phyloP scores from a whole-genome alignment of 2,888 invertebrate genomes.

The Orthosia gothica region DNA sequence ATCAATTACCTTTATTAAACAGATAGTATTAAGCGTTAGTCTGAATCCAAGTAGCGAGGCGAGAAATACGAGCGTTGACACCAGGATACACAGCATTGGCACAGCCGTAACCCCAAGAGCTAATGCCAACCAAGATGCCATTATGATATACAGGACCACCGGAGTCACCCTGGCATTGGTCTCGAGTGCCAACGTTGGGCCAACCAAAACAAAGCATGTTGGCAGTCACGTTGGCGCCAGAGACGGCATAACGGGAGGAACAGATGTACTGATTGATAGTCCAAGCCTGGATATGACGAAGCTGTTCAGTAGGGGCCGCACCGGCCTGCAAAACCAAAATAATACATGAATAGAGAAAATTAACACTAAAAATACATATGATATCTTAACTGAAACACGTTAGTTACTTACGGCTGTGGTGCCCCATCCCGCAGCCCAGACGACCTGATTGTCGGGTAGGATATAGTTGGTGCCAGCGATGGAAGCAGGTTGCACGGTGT shows the following conservation, averaged over 20 bases:
- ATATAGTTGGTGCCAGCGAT: slow-evolving; percentile 77
- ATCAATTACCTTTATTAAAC: not conserved
- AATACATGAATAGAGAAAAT: not conserved
- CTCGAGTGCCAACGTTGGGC: slow-evolving; percentile 75
- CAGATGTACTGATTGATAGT: slow-evolving; percentile 72
- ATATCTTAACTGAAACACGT: not conserved
- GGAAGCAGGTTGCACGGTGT: slow-evolving; percentile 63
- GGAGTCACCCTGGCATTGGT: slow-evolving; percentile 78
- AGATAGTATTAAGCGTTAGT: slow-evolving; percentile 56
- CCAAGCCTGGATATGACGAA: slow-evolving; percentile 75
- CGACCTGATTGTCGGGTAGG: slow-evolving; percentile 73
- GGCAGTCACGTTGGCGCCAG: slow-evolving; percentile 69
- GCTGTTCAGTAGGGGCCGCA: slow-evolving; percentile 61
- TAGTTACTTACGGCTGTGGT: slow-evolving; percentile 71
- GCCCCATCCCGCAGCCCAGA: slow-evolving; percentile 82
- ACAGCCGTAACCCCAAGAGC: slow-evolving; percentile 73
- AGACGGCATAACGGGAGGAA: slow-evolving; percentile 47
- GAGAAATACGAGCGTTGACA: slow-evolving; percentile 76
- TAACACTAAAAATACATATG: not conserved
- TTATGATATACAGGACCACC: slow-evolving; percentile 79
- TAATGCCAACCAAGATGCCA: slow-evolving; percentile 69
- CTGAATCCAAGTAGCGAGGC: slow-evolving; percentile 74
- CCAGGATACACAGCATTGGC: slow-evolving; percentile 69
- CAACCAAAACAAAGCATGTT: slow-evolving; percentile 81
- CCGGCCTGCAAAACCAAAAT: slow-evolving; percentile 24